phyloP scores from a whole-genome alignment of 2,113 vertebrate species.

The Macrotus californicus region DNA sequence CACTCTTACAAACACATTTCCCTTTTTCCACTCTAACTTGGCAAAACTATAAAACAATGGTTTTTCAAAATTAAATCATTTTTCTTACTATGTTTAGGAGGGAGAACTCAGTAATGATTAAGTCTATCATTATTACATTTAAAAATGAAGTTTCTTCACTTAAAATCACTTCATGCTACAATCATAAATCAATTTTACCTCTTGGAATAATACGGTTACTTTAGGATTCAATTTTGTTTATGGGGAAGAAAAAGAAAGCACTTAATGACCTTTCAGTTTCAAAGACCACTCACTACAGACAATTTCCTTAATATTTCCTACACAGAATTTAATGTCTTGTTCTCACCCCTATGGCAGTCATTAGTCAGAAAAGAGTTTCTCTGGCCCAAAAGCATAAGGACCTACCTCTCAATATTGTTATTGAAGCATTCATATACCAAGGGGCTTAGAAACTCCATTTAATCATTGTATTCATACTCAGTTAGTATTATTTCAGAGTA shows the following conservation, averaged over 20 bases:
- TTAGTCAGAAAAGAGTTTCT: constrained; percentile 13
- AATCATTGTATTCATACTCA: background rate
- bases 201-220: background rate
- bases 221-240: background rate
- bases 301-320: background rate
- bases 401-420: background rate
- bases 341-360: background rate
- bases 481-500: background rate
- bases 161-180: background rate
- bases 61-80: background rate
- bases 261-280: background rate
- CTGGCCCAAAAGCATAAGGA: background rate
- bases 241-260: background rate
- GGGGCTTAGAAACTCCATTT: background rate
- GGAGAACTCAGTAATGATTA: background rate
- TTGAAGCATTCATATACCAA: background rate
- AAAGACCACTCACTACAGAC: background rate
- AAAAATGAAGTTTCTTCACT: background rate
- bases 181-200: background rate
- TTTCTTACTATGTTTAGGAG: background rate
- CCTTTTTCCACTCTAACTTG: background rate
- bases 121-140: background rate
- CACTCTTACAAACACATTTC: background rate
- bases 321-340: background rate
- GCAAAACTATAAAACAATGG: background rate